These are phyloP conservation scores for Champsocephalus gunnari DNA, from an alignment of 2,797 vertebrate species.

Conservation along the genomic window DNA sequence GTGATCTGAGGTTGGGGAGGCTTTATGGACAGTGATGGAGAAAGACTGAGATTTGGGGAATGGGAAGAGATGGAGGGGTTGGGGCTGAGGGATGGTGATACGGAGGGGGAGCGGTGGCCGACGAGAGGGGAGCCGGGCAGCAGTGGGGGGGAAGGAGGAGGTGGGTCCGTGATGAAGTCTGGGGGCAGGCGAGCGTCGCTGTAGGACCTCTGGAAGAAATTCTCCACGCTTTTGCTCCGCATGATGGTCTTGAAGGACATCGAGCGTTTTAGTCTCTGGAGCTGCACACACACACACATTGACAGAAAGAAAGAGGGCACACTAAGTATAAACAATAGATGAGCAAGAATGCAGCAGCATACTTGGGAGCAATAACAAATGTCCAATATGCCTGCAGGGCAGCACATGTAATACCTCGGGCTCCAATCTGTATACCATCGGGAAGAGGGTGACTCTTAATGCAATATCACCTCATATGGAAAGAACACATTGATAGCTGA, in stretches of 20 bases:
- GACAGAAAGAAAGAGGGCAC: constrained; percentile 35
- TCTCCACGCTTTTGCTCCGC: constrained; percentile 94
- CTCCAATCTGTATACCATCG: constrained; percentile 26
- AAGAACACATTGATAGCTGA: constrained; percentile 39
- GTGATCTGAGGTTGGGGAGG: constrained; percentile 82
- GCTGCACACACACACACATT: constrained; percentile 70
- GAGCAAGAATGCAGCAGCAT: constrained; percentile 27
- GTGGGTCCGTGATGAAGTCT: constrained; percentile 87
- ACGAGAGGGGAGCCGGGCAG: constrained; percentile 77
- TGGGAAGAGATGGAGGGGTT: constrained; percentile 72
- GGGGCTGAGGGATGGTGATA: constrained; percentile 82
- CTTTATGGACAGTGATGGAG: constrained; percentile 78
- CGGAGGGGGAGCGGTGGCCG: constrained; percentile 76
- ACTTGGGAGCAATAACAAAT: constrained; percentile 62
- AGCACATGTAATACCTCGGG: constrained; percentile 60
- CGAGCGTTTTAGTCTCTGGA: constrained; percentile 91
- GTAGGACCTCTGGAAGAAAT: constrained; percentile 91
- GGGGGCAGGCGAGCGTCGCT: constrained; percentile 88
- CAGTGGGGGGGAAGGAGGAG: constrained; percentile 80
- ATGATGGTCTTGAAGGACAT: constrained; percentile 93
- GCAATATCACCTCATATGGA: constrained; percentile 62
- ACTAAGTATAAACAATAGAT: constrained; percentile 58
- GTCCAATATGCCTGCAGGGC: constrained; percentile 52
- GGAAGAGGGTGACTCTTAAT: constrained; percentile 58
- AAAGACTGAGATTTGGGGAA: constrained; percentile 79